Evolutionary conservation across 2,113 vertebrate species (phyloP).

Genomic region (Podilymbus podiceps): DNA sequence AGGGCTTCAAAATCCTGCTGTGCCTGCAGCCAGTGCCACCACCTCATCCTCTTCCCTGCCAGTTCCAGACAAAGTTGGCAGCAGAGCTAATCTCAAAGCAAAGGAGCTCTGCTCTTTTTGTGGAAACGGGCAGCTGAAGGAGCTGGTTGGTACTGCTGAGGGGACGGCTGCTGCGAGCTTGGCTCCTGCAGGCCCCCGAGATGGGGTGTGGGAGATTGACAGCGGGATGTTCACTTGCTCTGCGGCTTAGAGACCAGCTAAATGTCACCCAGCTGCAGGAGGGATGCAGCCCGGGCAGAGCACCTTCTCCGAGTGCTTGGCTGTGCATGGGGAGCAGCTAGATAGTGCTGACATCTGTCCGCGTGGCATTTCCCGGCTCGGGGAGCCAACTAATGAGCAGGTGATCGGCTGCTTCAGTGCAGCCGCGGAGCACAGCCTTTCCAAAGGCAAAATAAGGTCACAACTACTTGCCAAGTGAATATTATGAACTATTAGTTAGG

Average conservation of each 20-base stretch:
- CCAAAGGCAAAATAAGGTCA: not conserved
- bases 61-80: not conserved
- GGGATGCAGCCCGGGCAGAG: not conserved
- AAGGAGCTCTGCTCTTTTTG: not conserved
- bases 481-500: not conserved
- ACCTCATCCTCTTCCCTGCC: not conserved
- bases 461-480: not conserved
- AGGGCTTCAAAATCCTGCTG: not conserved
- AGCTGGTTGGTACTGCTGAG: too few species aligned
- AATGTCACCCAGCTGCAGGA: not conserved
- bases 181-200: not conserved
- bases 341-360: not conserved
- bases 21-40: not conserved
- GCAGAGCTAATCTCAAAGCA: fast-evolving
- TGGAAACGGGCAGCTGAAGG: not conserved
- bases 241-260: not conserved
- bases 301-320: fast-evolving
- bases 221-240: not conserved
- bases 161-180: not conserved
- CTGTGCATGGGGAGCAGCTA: not conserved
- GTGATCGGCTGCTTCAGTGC: not conserved
- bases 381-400: not conserved
- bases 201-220: not conserved
- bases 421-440: not conserved
- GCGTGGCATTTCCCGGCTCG: not conserved